Conservation (phyloP, 2,888 invertebrate species). For the Epicampocera succincta region DNA sequence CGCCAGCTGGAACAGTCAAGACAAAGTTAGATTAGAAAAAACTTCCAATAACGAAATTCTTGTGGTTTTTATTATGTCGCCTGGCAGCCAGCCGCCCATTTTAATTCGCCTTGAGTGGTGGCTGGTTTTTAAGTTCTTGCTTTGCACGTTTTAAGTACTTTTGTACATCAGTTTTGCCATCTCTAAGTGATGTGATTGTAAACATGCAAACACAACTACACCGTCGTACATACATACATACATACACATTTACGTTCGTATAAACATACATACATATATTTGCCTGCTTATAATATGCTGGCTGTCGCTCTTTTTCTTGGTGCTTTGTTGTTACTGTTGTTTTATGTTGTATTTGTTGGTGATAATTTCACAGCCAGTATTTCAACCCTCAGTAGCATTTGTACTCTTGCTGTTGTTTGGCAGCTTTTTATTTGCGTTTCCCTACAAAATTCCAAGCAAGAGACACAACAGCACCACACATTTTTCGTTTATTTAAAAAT, state of each 20-base stretch:
- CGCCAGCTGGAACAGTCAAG: too few relatives aligned
- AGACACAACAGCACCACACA: too few relatives aligned
- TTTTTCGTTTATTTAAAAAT: constrained; percentile 17
- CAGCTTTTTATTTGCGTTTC: constrained; percentile 42
- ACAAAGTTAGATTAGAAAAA: too few relatives aligned
- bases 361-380: constrained; percentile 29
- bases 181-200: too few relatives aligned
- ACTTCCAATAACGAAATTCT: too few relatives aligned
- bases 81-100: too few relatives aligned
- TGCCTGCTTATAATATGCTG: not conserved
- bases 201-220: too few relatives aligned
- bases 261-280: too few relatives aligned
- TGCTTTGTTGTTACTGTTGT: not conserved
- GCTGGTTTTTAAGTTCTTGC: not conserved
- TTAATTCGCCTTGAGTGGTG: too few relatives aligned
- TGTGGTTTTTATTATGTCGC: too few relatives aligned
- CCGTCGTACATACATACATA: not conserved
- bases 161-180: not conserved
- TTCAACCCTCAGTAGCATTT: constrained; percentile 63
- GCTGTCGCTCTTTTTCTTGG: not conserved
- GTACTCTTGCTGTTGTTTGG: constrained; percentile 59
- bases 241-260: constrained; percentile 1
- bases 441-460: constrained; percentile 13
- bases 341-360: constrained; percentile 28
- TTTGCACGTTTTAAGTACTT: not conserved